A percentile compares a stretch with the other conserved stretches of the same genome.
phyloP scores from a whole-genome alignment of 2,797 vertebrate genomes.

The Streptopelia turtur region DNA sequence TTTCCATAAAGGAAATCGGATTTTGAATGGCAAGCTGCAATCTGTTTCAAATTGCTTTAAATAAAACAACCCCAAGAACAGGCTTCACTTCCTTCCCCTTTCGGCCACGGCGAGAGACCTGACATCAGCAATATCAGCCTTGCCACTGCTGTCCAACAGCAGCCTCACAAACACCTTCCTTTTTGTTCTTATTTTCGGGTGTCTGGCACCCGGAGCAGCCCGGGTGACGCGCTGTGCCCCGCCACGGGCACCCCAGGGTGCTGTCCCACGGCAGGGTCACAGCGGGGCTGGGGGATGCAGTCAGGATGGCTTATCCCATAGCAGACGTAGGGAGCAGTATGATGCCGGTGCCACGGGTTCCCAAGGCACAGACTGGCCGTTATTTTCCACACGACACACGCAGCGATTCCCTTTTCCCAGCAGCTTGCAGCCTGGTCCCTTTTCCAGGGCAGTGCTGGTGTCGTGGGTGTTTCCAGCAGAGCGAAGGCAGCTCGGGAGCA shows the following conservation, averaged over 20 bases:
- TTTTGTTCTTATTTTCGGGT: fast-evolving
- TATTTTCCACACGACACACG: not conserved
- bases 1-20: slow-evolving; percentile 34
- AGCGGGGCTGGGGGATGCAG: not conserved
- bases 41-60: slow-evolving; percentile 18
- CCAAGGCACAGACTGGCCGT: not conserved
- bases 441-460: not conserved
- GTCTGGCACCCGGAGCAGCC: not conserved
- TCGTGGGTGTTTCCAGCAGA: fast-evolving
- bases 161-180: not conserved
- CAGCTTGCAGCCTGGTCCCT: not conserved
- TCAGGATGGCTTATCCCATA: not conserved
- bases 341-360: not conserved
- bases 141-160: not conserved
- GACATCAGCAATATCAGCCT: not conserved
- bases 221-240: not conserved
- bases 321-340: not conserved
- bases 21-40: not conserved
- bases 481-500: not conserved
- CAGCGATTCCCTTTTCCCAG: not conserved
- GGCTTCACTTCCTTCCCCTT: slow-evolving; percentile 56
- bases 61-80: slow-evolving; percentile 7
- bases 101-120: fast-evolving
- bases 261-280: not conserved
- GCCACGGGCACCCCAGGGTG: fast-evolving